Base-by-base conservation (phyloP, 2,113 vertebrate genomes). In the Lamprotornis superbus region DNA sequence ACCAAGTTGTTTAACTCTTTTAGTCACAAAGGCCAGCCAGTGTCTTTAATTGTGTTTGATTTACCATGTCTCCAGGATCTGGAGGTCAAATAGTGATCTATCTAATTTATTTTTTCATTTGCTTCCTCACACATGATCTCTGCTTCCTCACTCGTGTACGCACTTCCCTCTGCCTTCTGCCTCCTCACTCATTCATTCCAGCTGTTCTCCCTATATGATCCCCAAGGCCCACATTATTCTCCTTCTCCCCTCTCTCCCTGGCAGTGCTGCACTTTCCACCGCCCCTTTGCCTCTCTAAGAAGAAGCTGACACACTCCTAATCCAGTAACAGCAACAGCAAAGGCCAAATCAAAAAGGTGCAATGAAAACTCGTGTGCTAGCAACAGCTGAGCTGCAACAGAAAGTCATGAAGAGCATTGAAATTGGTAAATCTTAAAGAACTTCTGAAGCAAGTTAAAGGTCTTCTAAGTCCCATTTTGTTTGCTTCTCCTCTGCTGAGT, bases 1-100 rank as follows among this genome's bases (percentile, higher is more conserved):
- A 92, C 22, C 56, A 75, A 70, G 40, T 5, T 33, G 23, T 77
- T 89, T 91, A 96, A 96, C 85, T 44, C 91, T 90, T 95, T 88
- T 81, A 44, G 19, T 65, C 57, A 73, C 68, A 73, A 65, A 64
- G 39, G 13, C 63, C 47, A 61, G 50, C 2, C 46, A 76, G 47
- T 69, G 21, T 30, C 49, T 59, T 82, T 40, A 39, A 23, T 27
- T 73, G 65, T 30, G 9, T 68, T 84, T 83, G 28, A 61, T 40
- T 82, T 53, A 64, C n/a, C 69, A 78, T 63, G n/a, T 33, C 24
- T 71, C 39, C 40, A 60, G 55, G 47, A 79, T 69, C 33, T 78
- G 47, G 28, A 93, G 33, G 31, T 67, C 56, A 94, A 70, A 74
- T 14, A 74, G 17, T 60, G 59, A 17, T 30, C 15, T 23, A 56